These are phyloP conservation scores for Hypanus sabinus DNA, from an alignment of 2,113 vertebrate genomes.

Conservation along the genomic window DNA sequence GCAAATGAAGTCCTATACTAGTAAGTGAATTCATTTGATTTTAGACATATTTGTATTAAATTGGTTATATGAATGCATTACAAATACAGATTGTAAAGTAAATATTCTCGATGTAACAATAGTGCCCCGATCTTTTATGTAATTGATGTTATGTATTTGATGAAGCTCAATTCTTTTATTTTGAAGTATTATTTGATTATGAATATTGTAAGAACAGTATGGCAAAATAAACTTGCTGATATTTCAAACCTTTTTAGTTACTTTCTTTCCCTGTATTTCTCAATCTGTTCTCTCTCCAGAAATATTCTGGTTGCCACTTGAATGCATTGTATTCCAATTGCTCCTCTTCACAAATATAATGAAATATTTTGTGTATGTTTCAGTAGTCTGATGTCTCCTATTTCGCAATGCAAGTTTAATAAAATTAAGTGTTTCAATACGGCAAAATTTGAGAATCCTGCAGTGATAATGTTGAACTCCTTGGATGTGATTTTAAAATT, in stretches of 20 bases:
- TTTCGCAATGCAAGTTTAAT: too few relatives aligned
- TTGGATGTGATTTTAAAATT: too few relatives aligned
- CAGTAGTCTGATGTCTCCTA: too few relatives aligned
- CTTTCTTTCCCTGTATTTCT: not conserved
- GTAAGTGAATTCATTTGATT: conserved; percentile 63
- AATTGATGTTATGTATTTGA: not conserved
- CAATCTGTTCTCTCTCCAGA: not conserved
- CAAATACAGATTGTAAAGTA: not conserved
- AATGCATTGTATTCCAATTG: not conserved
- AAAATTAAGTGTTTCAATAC: too few relatives aligned
- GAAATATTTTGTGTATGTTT: too few relatives aligned
- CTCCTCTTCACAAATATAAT: not conserved
- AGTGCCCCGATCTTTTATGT: not conserved
- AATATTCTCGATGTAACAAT: not conserved
- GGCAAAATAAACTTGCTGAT: not conserved
- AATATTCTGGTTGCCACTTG: not conserved
- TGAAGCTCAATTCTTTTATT: not conserved
- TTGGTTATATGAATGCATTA: not conserved
- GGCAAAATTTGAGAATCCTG: too few relatives aligned
- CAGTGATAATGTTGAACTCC: too few relatives aligned
- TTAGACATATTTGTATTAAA: not conserved
- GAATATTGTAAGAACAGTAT: not conserved
- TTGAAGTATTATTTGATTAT: not conserved
- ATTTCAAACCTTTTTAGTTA: not conserved
- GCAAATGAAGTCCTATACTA: conserved; percentile 97